Evolutionary conservation across 2,797 vertebrate species (phyloP).

Genomic region (Sebastes kiyomatsui): DNA sequence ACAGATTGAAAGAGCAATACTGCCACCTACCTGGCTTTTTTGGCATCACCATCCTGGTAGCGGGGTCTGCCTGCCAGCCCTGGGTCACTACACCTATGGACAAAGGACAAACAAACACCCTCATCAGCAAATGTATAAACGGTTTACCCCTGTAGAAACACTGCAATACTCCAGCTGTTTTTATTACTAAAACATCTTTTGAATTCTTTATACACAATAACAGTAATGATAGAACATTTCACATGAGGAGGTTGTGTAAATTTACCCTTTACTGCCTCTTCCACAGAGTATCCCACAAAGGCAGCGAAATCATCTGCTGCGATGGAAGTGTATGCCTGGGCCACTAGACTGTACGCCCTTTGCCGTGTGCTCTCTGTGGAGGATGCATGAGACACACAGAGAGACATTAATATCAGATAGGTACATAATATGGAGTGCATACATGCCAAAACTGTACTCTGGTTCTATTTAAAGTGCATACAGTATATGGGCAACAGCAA

Average conservation of each 20-base stretch:
- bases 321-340: slow-evolving; percentile 97
- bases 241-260: not conserved
- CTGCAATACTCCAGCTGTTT: not conserved
- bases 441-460: not conserved
- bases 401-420: not conserved
- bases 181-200: not conserved
- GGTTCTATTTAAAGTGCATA: slow-evolving; percentile 14
- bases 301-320: slow-evolving; percentile 93
- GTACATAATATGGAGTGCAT: not conserved
- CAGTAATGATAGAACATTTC: not conserved
- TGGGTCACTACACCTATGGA: slow-evolving; percentile 90
- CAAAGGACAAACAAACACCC: not conserved
- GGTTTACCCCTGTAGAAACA: too few relatives aligned
- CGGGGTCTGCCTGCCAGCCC: slow-evolving; percentile 95
- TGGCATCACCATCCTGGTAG: slow-evolving; percentile 96
- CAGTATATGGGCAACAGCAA: not conserved
- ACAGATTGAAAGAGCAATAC: slow-evolving; percentile 51
- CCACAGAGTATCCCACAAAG: slow-evolving; percentile 95
- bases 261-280: slow-evolving; percentile 96
- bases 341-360: slow-evolving; percentile 92
- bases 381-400: not conserved
- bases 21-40: slow-evolving; percentile 95
- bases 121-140: not conserved
- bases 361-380: slow-evolving; percentile 87
- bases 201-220: not conserved